phyloP scores from a whole-genome alignment of 2,797 vertebrate species.

The Rhabdomys pumilio region DNA sequence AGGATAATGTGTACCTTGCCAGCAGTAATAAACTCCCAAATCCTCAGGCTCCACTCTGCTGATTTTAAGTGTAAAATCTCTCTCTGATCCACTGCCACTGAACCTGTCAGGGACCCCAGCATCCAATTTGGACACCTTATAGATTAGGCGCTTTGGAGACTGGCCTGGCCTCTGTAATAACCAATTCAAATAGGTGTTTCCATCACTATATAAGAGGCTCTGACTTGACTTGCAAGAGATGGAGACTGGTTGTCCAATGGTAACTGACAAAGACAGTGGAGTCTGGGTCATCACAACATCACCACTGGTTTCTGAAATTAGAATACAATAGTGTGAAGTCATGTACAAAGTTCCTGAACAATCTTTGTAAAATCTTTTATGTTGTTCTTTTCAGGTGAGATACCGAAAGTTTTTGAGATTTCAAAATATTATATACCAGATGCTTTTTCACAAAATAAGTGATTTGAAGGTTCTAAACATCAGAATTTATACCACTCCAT shows the following conservation, averaged over 20 bases:
- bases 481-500: too few species aligned
- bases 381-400: too few species aligned
- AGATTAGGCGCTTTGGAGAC: background rate
- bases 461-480: too few species aligned
- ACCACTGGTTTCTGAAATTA: background rate
- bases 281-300: background rate
- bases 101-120: background rate
- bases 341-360: too few species aligned
- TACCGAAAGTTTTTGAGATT: too few species aligned
- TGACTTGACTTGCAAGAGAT: background rate
- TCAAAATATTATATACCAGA: too few species aligned
- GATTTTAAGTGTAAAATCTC: too few species aligned
- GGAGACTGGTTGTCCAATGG: background rate
- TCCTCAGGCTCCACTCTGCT: background rate
- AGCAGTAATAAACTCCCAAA: background rate
- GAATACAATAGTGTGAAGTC: too few species aligned
- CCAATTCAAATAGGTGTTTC: background rate
- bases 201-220: background rate
- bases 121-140: too few species aligned
- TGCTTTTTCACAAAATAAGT: too few species aligned
- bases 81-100: background rate
- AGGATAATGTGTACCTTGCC: accelerated
- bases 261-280: background rate
- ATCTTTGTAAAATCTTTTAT: too few species aligned
- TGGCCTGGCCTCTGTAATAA: background rate